These are phyloP conservation scores for Pseudomyrmex flavicornis DNA, from an alignment of 1,140 invertebrate species.

Conservation along the genomic window DNA sequence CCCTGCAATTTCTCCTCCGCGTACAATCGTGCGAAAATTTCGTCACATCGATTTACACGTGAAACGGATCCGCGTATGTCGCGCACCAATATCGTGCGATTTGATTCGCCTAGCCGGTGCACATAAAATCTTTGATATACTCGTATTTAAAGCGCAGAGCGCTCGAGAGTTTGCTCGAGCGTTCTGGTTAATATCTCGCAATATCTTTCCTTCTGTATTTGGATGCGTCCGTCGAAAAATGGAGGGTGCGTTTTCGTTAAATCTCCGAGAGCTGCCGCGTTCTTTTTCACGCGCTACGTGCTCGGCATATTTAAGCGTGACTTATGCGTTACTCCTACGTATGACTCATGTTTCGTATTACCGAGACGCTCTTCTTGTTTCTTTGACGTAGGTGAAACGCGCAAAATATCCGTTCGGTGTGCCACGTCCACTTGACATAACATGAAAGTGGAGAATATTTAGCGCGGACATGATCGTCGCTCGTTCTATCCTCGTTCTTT, in stretches of 20 bases:
- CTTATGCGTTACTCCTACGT: slow-evolving; percentile 42
- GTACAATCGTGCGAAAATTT: slow-evolving; percentile 30
- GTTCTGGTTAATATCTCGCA: neutral
- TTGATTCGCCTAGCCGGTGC: neutral
- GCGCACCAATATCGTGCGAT: neutral
- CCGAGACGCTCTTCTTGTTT: neutral
- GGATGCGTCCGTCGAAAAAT: slow-evolving; percentile 12
- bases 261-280: slow-evolving; percentile 49
- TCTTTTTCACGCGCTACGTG: slow-evolving; percentile 58
- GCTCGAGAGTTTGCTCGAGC: neutral
- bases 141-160: neutral
- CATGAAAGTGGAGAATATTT: slow-evolving; percentile 58
- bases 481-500: neutral
- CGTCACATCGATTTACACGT: neutral
- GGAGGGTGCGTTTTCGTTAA: slow-evolving; percentile 45
- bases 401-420: slow-evolving; percentile 21
- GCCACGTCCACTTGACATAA: neutral
- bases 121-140: neutral
- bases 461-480: slow-evolving; percentile 5
- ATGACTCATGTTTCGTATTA: slow-evolving; percentile 46
- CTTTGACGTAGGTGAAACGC: slow-evolving; percentile 33
- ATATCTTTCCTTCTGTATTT: neutral
- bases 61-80: neutral
- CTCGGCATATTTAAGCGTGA: slow-evolving; percentile 54
- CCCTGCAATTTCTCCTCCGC: slow-evolving; percentile 10